phyloP scores from a whole-genome alignment of 2,113 vertebrate genomes.

The Leptosomus discolor region DNA sequence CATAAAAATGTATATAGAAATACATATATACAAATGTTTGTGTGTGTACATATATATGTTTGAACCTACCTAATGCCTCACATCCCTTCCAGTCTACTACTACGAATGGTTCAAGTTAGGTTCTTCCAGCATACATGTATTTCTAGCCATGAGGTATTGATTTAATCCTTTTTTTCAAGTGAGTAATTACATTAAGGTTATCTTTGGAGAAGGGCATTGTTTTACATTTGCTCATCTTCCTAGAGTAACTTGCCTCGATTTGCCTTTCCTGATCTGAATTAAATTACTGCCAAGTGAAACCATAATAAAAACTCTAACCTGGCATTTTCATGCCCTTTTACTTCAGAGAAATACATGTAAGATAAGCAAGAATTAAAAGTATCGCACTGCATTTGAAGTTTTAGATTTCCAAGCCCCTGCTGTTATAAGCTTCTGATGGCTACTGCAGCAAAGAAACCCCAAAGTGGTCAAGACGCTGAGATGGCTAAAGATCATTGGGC shows the following conservation, averaged over 20 bases:
- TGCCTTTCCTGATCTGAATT: neutral
- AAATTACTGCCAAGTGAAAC: neutral
- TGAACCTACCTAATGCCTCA: neutral
- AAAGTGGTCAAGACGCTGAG: neutral
- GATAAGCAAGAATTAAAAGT: neutral
- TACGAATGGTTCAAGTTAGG: neutral
- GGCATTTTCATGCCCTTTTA: neutral
- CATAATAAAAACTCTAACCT: neutral
- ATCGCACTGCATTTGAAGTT: neutral
- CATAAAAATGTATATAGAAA: neutral
- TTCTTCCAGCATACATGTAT: neutral
- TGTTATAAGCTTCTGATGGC: neutral
- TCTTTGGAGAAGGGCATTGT: neutral
- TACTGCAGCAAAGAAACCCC: neutral
- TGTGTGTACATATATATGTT: neutral
- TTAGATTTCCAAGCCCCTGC: neutral
- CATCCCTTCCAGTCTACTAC: neutral
- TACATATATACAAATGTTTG: neutral
- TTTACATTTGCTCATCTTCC: constrained; percentile 40
- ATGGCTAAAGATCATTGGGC: neutral
- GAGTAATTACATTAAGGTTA: constrained; percentile 8
- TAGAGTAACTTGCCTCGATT: neutral
- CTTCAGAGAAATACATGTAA: neutral
- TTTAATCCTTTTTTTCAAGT: neutral
- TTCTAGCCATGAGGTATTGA: constrained; percentile 5